phyloP scores from a whole-genome alignment of 2,888 invertebrate genomes.

The Eudemis profundana region DNA sequence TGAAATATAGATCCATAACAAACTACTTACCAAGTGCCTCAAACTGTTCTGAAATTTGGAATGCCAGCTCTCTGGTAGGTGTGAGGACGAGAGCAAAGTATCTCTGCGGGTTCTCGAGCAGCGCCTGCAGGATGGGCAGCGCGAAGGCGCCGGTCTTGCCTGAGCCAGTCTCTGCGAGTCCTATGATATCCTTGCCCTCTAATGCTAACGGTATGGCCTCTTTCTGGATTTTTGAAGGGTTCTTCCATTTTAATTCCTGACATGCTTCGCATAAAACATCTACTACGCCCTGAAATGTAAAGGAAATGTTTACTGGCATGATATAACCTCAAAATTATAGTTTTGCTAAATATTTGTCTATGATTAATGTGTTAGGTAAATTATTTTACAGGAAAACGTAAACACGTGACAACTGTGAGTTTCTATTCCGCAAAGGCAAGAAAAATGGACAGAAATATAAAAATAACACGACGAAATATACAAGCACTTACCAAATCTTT shows the following conservation, averaged over 20 bases:
- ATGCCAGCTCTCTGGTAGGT: slow-evolving; percentile 98
- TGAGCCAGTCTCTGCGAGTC: slow-evolving; percentile 93
- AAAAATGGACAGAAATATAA: neutral
- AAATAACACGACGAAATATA: slow-evolving; percentile 38
- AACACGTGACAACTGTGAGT: neutral
- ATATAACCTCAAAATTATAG: slow-evolving; percentile 56
- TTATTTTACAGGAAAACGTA: neutral
- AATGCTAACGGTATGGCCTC: slow-evolving; percentile 97
- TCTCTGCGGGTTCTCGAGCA: slow-evolving; percentile 96
- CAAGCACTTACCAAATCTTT: slow-evolving; percentile 73
- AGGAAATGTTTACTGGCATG: slow-evolving; percentile 45
- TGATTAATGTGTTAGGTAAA: neutral
- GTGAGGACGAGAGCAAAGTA: slow-evolving; percentile 97
- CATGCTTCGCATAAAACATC: slow-evolving; percentile 97
- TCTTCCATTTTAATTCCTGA: slow-evolving; percentile 96
- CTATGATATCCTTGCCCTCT: slow-evolving; percentile 89
- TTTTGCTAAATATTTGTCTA: neutral
- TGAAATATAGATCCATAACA: slow-evolving; percentile 32
- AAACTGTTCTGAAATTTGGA: slow-evolving; percentile 99
- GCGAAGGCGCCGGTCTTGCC: slow-evolving; percentile 99
- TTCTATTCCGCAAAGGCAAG: neutral
- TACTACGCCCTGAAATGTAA: slow-evolving; percentile 90
- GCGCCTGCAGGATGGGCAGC: slow-evolving; percentile 95
- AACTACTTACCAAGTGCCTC: slow-evolving; percentile 96
- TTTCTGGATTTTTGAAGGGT: slow-evolving; percentile 97